Conservation (phyloP, 2,113 vertebrate species). For the Hystrix cristata region DNA sequence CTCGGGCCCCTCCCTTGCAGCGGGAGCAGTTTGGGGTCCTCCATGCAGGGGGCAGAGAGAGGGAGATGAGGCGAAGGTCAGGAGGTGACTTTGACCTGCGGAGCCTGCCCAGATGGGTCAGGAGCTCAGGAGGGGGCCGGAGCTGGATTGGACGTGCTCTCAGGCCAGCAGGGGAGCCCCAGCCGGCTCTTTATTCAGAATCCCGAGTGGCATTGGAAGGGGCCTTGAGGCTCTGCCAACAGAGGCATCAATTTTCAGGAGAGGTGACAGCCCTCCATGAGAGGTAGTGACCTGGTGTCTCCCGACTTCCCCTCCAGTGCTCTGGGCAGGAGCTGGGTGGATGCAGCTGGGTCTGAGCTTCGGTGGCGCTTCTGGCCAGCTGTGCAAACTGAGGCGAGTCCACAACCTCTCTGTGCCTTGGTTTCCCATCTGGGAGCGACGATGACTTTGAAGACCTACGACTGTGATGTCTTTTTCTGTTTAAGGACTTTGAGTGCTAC, state of each 20-base stretch:
- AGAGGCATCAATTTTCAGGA: accelerated
- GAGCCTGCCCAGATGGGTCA: neutral
- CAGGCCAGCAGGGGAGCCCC: neutral
- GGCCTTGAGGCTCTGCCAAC: neutral
- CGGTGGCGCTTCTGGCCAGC: neutral
- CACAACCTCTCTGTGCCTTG: neutral
- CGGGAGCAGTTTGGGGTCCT: neutral
- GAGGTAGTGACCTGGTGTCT: neutral
- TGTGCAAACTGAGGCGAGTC: neutral
- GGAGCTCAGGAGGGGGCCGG: neutral
- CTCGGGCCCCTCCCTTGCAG: accelerated
- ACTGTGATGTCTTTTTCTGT: neutral
- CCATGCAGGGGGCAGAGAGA: accelerated
- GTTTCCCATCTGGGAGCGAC: neutral
- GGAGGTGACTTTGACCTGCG: neutral
- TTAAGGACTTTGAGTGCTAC: neutral
- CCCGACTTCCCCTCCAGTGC: accelerated
- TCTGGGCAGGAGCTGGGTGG: neutral
- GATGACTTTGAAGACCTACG: neutral
- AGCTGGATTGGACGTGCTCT: neutral
- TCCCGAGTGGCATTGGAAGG: neutral
- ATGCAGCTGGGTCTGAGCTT: accelerated
- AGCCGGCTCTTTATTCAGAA: neutral
- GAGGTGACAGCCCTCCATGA: neutral
- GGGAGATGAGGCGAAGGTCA: accelerated